Conservation (phyloP, 2,888 invertebrate genomes). For the Philereme vetulata region DNA sequence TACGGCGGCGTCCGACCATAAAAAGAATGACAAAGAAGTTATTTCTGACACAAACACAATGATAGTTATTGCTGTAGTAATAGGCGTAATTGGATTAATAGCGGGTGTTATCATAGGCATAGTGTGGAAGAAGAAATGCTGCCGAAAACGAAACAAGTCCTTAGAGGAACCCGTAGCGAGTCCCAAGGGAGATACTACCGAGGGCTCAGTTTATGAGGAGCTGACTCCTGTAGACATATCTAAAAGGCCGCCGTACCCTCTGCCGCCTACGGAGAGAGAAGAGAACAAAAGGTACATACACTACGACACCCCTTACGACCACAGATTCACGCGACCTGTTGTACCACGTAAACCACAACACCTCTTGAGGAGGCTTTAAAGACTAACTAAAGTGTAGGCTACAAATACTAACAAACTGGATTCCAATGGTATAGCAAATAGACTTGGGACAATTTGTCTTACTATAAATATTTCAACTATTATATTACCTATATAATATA, state of each 20-base stretch:
- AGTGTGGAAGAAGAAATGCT: neutral
- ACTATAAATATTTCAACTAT: too few species aligned
- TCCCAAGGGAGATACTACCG: neutral
- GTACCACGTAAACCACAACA: neutral
- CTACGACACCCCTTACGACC: constrained; percentile 20
- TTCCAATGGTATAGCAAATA: too few species aligned
- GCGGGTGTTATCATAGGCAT: constrained; percentile 2
- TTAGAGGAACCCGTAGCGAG: neutral
- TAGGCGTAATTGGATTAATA: constrained; percentile 1
- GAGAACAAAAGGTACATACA: constrained; percentile 13
- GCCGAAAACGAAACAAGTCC: neutral
- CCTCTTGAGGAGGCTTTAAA: neutral
- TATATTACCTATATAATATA: too few species aligned
- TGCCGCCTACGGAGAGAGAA: constrained; percentile 11
- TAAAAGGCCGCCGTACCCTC: constrained; percentile 8
- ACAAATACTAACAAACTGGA: too few species aligned
- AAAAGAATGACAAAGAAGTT: neutral
- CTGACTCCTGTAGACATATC: neutral
- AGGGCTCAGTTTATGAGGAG: constrained; percentile 10
- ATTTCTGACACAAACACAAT: neutral
- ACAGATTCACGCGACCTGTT: constrained; percentile 13
- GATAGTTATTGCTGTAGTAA: neutral
- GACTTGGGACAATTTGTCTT: too few species aligned
- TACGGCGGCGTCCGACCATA: neutral
- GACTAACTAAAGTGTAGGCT: too few species aligned